Evolutionary conservation across 2,113 vertebrate species (phyloP), one percentile per base, ranked within the genome.

Genomic region (Mus spicilegus): DNA sequence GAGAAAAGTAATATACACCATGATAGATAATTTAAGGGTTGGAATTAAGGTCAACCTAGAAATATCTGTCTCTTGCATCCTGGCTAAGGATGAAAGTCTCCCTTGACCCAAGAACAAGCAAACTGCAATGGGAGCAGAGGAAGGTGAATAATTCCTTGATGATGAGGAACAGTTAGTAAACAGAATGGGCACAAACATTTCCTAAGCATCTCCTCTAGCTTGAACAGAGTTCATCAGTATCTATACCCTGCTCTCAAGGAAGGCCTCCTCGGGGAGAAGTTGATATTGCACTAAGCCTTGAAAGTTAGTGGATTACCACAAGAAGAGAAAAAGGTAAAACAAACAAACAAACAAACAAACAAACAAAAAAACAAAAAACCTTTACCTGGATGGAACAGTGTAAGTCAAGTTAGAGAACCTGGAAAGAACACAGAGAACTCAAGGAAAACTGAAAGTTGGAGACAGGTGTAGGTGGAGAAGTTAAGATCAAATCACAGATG

Each of bases 161-260:
- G 90, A 58, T 46, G 61, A 93, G 16, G 36, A 90, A 58, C 7
- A 49, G 49, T 96, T 58, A 76, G 9, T n/a, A 92, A 96, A 78
- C 33, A 10, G 20, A 87, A 77, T 58, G 51, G 11, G 5, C 69
- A 87, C 69, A 87, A 78, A 90, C 11, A 77, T 93, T 96, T 94
- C 56, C 86, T 93, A 69, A 92, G 42, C 10, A 81, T 89, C 42
- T 78, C n/a, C 61, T 87, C 28, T 63, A 69, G 22, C 33, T 42
- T 28, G 80, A 95, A 22, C 20, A 54, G 22, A 58, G 12, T 80
- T 89, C 42, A 39, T 77, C 78, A 69, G 17, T 81, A 72, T 87
- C 58, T 69, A 61, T 51, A 30, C 16, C 78, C 54, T 51, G 54
- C n/a, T 76, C 69, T 90, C 9, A 72, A 58, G 56, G 24, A 95